Conservation (phyloP, 2,797 vertebrate genomes). For the Microcaecilia unicolor region DNA sequence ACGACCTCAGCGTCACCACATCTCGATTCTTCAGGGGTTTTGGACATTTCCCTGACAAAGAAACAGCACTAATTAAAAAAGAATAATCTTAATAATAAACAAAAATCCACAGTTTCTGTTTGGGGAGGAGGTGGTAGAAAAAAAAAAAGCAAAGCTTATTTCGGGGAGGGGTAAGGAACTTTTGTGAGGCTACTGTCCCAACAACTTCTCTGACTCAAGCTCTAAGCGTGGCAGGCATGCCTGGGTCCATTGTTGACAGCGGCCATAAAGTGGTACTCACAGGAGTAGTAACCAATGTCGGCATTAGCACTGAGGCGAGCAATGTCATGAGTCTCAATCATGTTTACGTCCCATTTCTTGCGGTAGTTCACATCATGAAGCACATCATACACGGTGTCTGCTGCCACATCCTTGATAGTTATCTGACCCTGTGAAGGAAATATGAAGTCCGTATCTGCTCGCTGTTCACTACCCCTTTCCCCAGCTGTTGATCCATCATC, state of each 20-base stretch:
- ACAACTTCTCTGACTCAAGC: no score
- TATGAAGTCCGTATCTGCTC: not conserved
- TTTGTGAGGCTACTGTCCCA: no score
- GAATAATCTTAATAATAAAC: no score
- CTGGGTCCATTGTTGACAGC: no score
- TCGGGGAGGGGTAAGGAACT: no score
- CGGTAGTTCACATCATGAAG: conserved; percentile 55
- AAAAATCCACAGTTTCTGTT: no score
- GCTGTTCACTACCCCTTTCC: not conserved
- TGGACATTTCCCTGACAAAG: conserved; percentile 51
- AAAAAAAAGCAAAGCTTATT: no score
- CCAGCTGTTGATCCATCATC: not conserved
- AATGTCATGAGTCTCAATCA: conserved; percentile 60
- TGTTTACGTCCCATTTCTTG: conserved; percentile 50
- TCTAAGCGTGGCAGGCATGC: no score
- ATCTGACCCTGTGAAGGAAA: conserved; percentile 49
- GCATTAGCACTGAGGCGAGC: conserved; percentile 47
- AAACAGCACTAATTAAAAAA: no score
- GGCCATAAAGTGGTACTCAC: conserved; percentile 56
- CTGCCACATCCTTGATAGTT: conserved; percentile 47
- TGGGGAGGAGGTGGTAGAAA: no score
- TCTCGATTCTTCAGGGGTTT: conserved; percentile 60
- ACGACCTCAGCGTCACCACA: conserved; percentile 62
- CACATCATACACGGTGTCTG: conserved; percentile 60
- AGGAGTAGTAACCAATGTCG: conserved; percentile 64